phyloP scores from a whole-genome alignment of 2,113 vertebrate species.

The Tyrannus savana region DNA sequence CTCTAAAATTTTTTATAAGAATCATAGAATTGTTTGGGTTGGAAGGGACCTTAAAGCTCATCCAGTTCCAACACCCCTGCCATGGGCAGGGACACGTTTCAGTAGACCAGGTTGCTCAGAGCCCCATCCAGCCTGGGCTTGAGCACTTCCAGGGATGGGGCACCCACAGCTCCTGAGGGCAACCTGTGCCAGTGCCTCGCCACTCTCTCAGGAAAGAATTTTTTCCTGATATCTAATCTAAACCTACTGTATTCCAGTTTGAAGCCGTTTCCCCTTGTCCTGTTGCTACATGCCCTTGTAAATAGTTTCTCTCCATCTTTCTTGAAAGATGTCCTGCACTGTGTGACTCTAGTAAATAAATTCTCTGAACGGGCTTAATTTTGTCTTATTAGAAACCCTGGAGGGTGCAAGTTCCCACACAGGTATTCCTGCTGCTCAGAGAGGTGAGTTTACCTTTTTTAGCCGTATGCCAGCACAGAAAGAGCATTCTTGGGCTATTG shows the following conservation, averaged over 20 bases:
- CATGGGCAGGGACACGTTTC: background rate
- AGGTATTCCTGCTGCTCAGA: conserved; percentile 80
- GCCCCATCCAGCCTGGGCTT: background rate
- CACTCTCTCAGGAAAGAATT: background rate
- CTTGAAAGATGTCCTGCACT: conserved; percentile 11
- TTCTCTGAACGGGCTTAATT: conserved; percentile 41
- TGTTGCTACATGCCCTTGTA: background rate
- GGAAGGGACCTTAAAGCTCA: background rate
- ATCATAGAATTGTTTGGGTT: background rate
- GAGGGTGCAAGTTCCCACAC: conserved; percentile 80
- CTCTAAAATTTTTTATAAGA: background rate
- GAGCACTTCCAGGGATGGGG: background rate
- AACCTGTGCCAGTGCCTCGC: background rate
- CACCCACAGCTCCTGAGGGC: background rate
- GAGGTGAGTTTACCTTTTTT: conserved; percentile 84
- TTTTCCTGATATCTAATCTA: background rate
- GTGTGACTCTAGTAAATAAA: background rate
- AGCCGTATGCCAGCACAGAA: conserved; percentile 57
- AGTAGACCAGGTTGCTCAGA: accelerated
- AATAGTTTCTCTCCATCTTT: background rate
- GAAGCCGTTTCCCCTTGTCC: background rate
- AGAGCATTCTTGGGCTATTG: conserved; percentile 51
- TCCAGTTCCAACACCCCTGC: background rate
- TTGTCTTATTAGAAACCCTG: conserved; percentile 82
- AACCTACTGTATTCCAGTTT: background rate